Base-by-base conservation (phyloP, 2,888 invertebrate genomes). In the Falcaria lacertinaria region DNA sequence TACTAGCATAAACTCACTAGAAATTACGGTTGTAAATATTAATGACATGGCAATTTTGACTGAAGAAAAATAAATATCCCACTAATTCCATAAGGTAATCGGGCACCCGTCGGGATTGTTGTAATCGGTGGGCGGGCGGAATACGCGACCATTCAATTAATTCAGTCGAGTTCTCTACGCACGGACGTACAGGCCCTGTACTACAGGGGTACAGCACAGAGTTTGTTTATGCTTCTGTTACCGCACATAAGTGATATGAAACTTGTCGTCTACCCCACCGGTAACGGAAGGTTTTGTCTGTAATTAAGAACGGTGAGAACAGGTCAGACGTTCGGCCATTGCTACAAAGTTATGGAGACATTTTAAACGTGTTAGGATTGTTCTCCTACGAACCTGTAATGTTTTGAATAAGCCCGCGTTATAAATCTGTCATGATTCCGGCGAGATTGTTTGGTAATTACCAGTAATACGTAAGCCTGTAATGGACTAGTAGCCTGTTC, bases 271-370 rank as follows among this genome's bases (percentile, higher is more conserved):
- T 71, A 60, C 60, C 59, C 70, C 63, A 62, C 59, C 71, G 74
- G 75, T 85, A 87, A 82, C 82, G 77, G 80, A 75, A 78, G 69
- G 80, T 84, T 88, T 86, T 82, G 86, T 82, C 69, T 74, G 80
- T 81, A 87, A 88, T 87, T 88, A 88, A 86, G 84, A 81, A 62
- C 79, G 67, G 63, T 69, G 60, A 68, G 73, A 80, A 65, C 73
- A 61, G 73, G 76, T 80, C 75, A 78, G 64, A 64, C 64, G 71
- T 71, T 57, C 55, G 62, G 50, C 57, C 74, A 74, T 84, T 76
- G 75, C 74, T 65, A 58, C 69, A 61, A 70, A 81, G 77, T 80
- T 83, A 77, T 80, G 76, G 75, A 78, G 77, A 80, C 82, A 74
- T 75, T 76, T 69, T 62, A 64, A 69, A 55, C 73, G 64, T 75